Base-by-base conservation (phyloP, 2,113 vertebrate species). In the Phyllostomus hastatus region DNA sequence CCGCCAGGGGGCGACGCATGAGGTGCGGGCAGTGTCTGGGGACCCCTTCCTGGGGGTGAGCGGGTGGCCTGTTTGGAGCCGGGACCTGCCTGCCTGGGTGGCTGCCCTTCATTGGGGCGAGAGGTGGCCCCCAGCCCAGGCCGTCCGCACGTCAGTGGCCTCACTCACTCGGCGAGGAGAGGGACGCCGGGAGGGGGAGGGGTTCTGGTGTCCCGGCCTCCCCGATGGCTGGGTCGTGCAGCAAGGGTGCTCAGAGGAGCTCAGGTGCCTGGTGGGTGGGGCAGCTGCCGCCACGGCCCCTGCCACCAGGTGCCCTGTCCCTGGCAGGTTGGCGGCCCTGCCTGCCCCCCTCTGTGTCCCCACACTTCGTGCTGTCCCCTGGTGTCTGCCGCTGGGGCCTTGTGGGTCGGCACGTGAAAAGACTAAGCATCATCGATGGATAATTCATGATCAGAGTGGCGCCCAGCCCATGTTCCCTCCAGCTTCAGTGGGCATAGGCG, bases 401-500 rank as follows among this genome's bases (percentile, higher is more conserved):
- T 97, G 94, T 94, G 97, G 97, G 97, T 95, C 97, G 79, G 90
- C 95, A 95, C 81, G 35, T 66, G 97, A 96, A 97, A 98, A 95
- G 95, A 93, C 89, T 94, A 75, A 94, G 73, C 54, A 87, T 96
- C 96, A 95, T 98, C 96, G 97, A 94, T 92, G 96, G 97, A 93
- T 97, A 90, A 97, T 93, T 96, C 94, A 95, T 92, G 64, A 86
- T 92, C 97, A 96, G 88, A 94, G 90, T 69, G 97, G 97, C 3
- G 24, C 57, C 57, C 24, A 2, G 24, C 26, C 4, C 7, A 61
- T 26, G 10, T 61, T 61, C 26, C 59, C 10, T 26, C 48, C 28
- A 12, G 38, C 48, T 7, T 5, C 8, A 1, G 19, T 0, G 19
- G n/a, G 33, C 57, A 6, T 0, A 2, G 1, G 19, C 24, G n/a